phyloP scores from a whole-genome alignment of 2,888 invertebrate genomes.

The Meteorus cinctellus region DNA sequence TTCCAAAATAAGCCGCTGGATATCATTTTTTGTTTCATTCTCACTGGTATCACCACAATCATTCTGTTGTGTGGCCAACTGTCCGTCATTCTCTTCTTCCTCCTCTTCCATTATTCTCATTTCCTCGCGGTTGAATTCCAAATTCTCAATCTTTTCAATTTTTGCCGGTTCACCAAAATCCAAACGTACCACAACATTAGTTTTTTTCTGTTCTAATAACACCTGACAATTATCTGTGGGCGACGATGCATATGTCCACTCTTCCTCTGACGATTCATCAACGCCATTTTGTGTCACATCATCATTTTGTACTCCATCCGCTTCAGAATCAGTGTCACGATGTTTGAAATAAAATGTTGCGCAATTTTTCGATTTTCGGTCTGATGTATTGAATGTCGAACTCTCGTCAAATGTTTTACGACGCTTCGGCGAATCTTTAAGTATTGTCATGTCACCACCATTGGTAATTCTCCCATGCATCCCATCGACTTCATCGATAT shows the following conservation, averaged over 20 bases:
- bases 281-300: conserved; percentile 72
- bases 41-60: conserved; percentile 71
- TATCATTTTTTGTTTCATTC: conserved; percentile 75
- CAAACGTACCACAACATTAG: conserved; percentile 63
- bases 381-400: conserved; percentile 74
- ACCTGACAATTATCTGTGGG: conserved; percentile 52
- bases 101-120: conserved; percentile 68
- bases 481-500: conserved; percentile 59
- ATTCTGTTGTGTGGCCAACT: conserved; percentile 59
- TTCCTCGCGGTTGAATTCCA: conserved; percentile 45
- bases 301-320: conserved; percentile 72
- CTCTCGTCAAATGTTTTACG: conserved; percentile 61
- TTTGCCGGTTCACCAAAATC: conserved; percentile 62
- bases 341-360: conserved; percentile 91
- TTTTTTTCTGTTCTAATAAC: conserved; percentile 56
- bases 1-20: conserved; percentile 84
- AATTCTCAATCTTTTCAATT: conserved; percentile 51
- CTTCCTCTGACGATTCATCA: conserved; percentile 79
- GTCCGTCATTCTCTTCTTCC: conserved; percentile 52
- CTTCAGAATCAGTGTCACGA: conserved; percentile 89
- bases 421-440: conserved; percentile 56
- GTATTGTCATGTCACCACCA: conserved; percentile 1
- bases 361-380: conserved; percentile 86
- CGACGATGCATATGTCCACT: conserved; percentile 79
- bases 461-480: neutral